Base-by-base conservation (phyloP, 1,140 invertebrate genomes). In the Phocides pigmalion region DNA sequence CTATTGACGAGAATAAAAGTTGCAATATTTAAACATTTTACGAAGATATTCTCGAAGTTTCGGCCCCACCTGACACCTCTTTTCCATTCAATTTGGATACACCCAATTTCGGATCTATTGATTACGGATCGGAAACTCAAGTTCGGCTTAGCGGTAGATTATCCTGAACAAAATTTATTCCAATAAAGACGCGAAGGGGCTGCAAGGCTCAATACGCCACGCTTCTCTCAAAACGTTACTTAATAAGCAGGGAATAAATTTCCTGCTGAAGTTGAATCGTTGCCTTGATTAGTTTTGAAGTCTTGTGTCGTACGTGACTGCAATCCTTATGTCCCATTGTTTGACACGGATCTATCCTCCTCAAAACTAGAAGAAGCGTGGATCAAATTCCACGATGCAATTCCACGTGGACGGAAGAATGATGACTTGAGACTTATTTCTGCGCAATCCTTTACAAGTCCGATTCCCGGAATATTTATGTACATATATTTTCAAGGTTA, bases 61-160 rank as follows among this genome's bases (percentile, higher is more conserved):
- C 62, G 41, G 25, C 35, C 49, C 64, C 70, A 74, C 64, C 76
- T 76, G 70, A 72, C 64, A 68, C 64, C 51, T 74, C 68, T 51
- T 59, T 22, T 8, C 19, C 56, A 44, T 66, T 62, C 64, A 73
- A 56, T 56, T 73, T 64, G 59, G 68, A 46, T 62, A 65, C 42
- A 74, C 68, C 69, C 62, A 70, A 74, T 76, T 71, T 76, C 58
- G 54, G 58, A 71, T 64, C 68, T 77, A 79, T 74, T 76, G 69
- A 79, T 74, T 71, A 65, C 22, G 47, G 22, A 70, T 58, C 62
- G 54, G 49, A 68, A 56, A 69, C 49, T 56, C 58, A 50, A 22
- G 49, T 70, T 44, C 41, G 39, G 49, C 49, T 53, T 37, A 53
- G 11, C 49, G 49, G 32, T 53, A 53, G 61, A 62, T 64, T 62